Evolutionary conservation across 1,140 invertebrate species (phyloP), one percentile per base, ranked within the genome.

Genomic region (Pogonomyrmex californicus): DNA sequence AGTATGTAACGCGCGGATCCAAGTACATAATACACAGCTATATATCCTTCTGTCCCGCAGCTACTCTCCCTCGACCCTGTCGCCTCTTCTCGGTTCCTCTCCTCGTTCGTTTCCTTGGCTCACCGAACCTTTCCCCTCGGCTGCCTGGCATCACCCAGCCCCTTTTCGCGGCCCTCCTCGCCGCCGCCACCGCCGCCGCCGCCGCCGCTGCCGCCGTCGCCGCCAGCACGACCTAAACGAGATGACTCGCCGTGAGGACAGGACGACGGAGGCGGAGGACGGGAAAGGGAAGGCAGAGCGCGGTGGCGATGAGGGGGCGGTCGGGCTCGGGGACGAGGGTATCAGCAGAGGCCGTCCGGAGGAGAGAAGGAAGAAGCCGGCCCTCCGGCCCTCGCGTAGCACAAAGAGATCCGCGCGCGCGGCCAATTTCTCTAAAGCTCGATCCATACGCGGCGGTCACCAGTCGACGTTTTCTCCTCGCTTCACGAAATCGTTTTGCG

Each of bases 21-120:
- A 71, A 90, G 87, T 88, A 90, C 87, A 86, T 91, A 91, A 91
- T 91, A 91, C 88, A 90, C 88, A 90, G 76, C 71, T 77, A 87
- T 90, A 90, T 91, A 91, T 90, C 89, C 89, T 88, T 88, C 88
- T 88, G 87, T 92, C 88, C 91, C 87, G 91, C 90, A 92, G 88
- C 88, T 91, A 91, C 87, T 92, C 91, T 90, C 88, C 91, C 89
- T 92, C 90, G 88, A 90, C 88, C 85, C 91, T 92, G 92, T 92
- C 88, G 90, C 86, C 87, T 91, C 87, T 88, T 88, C 88, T 86
- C 85, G 86, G 70, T 70, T 90, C 88, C 81, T 89, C 89, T 89
- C 86, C 88, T 56, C 78, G 54, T 71, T 77, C 82, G 85, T 86
- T 86, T 88, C 86, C 86, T 88, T 90, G 81, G 68, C 66, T 76